A percentile compares a stretch with the other conserved stretches of the same genome.
These are phyloP conservation scores for Crioceris asparagi DNA, from an alignment of 2,888 invertebrate genomes.

Conservation along the genomic window DNA sequence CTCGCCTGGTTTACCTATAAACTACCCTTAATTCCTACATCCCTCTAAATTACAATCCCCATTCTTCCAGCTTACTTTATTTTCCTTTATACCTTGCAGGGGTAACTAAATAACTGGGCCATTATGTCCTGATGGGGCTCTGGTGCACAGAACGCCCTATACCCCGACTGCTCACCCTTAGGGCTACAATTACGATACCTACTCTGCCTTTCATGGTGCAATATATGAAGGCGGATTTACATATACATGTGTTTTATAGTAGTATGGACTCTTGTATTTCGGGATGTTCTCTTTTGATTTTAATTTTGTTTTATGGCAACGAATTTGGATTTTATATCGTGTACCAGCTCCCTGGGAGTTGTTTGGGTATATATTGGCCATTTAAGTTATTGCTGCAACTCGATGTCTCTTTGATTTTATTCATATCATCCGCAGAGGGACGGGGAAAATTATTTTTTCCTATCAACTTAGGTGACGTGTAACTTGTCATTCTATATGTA, in stretches of 20 bases:
- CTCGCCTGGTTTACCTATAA: constrained; percentile 41
- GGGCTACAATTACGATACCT: constrained; percentile 21
- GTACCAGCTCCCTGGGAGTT: constrained; percentile 16
- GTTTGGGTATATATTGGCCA: constrained; percentile 16
- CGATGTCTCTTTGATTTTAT: too few species aligned
- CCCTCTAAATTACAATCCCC: constrained; percentile 44
- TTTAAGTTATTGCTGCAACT: constrained; percentile 6
- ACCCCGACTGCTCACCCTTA: constrained; percentile 16
- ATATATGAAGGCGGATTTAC: constrained; percentile 37
- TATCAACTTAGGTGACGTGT: too few species aligned
- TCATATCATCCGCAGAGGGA: too few species aligned
- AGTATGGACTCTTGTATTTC: constrained; percentile 30
- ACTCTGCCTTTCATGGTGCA: constrained; percentile 22
- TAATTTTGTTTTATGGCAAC: constrained; percentile 31
- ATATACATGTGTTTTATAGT: constrained; percentile 38
- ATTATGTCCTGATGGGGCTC: constrained; percentile 35
- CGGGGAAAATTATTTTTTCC: too few species aligned
- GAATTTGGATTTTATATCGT: constrained; percentile 17
- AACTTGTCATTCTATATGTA: too few species aligned
- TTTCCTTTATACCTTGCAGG: constrained; percentile 35
- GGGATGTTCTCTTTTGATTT: constrained; percentile 30
- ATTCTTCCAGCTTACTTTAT: constrained; percentile 41
- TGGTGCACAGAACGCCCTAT: constrained; percentile 22
- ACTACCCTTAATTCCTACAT: constrained; percentile 44
- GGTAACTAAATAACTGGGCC: constrained; percentile 41